Conservation (phyloP, 2,113 vertebrate genomes). For the Progne subis region DNA sequence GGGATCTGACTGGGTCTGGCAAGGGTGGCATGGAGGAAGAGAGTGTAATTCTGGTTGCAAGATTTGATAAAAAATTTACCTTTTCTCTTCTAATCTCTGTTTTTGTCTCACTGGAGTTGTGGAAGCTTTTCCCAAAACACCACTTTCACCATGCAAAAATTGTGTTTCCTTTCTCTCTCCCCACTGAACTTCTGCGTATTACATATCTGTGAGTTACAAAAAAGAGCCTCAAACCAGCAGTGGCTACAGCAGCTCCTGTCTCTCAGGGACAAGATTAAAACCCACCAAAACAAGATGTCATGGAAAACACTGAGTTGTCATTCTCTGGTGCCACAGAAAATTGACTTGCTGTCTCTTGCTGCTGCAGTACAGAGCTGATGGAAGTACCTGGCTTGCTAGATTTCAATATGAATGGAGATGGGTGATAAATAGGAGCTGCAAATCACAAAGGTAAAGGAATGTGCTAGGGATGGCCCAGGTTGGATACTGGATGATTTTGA, state of each 20-base stretch:
- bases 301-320: neutral
- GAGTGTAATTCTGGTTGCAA: neutral
- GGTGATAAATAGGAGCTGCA: neutral
- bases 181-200: neutral
- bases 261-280: neutral
- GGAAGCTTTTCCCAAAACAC: neutral
- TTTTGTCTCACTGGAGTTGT: neutral
- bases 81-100: neutral
- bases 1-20: neutral
- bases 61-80: neutral
- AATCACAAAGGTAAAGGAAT: neutral
- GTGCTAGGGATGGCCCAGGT: neutral
- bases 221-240: neutral
- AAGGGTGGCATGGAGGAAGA: fast-evolving
- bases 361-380: neutral
- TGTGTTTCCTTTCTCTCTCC: neutral
- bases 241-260: neutral
- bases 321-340: neutral
- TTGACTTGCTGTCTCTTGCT: neutral
- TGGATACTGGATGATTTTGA: neutral
- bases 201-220: neutral
- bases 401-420: neutral
- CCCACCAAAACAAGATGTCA: neutral
- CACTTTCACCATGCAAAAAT: neutral
- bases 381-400: neutral